Base-by-base conservation (phyloP, 2,888 invertebrate species). In the Pemphredon lugubris region DNA sequence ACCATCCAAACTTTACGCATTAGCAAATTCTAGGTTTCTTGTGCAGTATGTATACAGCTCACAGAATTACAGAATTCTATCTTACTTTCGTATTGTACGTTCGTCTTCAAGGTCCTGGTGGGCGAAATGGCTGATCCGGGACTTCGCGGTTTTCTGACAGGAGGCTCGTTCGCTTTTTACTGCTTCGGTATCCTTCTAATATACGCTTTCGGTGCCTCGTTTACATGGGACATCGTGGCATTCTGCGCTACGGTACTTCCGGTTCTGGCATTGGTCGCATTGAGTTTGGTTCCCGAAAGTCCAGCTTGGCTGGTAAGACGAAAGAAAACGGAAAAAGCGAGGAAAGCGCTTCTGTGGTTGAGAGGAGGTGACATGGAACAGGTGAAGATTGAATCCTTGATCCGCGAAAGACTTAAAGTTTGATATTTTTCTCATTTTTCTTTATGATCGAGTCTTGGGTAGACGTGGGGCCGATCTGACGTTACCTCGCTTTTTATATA, bases 71-170 rank as follows among this genome's bases (percentile, higher is more conserved):
- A n/a, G n/a, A n/a, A n/a, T n/a, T n/a, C n/a, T n/a, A n/a, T n/a
- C n/a, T n/a, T n/a, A n/a, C n/a, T n/a, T n/a, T n/a, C n/a, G n/a
- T n/a, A n/a, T n/a, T n/a, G n/a, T n/a, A n/a, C n/a, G n/a, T n/a
- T n/a, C 7, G 30, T 14, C n/a, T 16, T 48, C 2, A 13, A 95
- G 95, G 94, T 95, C 2, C 92, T 95, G 75, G 91, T 95, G 70
- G 94, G 95, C 2, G 95, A 95, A 90, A 94, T 94, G 70, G 93
- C 95, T 1, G 94, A 95, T 78, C 94, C 95, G 18, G 92, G 93
- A 81, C 87, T 95, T 14, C 91, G 95, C 64, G 94, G 95, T 2
- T 89, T 93, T 50, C 91, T 95, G 7, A 93, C 94, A 23, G 94
- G 94, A n/a, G 92, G 93, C 0, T 94, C 94, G 0, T 94, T 94